Conservation (phyloP, 2,797 vertebrate genomes). For the Oreortyx pictus region DNA sequence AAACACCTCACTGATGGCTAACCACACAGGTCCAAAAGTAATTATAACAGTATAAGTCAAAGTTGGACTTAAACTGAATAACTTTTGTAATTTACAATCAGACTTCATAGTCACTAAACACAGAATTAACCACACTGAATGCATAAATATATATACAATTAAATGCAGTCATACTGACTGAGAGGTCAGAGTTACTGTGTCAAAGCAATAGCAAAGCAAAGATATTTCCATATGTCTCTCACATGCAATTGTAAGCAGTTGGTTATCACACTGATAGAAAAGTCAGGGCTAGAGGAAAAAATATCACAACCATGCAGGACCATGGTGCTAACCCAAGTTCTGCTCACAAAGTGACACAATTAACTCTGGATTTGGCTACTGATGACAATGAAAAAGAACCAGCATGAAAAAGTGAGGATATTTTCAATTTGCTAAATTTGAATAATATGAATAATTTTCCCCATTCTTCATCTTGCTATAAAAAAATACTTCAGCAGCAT, state of each 20-base stretch:
- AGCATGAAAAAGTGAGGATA: background rate
- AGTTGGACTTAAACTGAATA: background rate
- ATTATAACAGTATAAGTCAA: background rate
- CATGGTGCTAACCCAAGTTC: background rate
- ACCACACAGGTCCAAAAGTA: background rate
- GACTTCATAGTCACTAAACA: background rate
- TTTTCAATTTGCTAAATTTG: background rate
- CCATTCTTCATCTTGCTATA: background rate
- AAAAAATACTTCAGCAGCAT: background rate
- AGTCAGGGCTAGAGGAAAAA: background rate
- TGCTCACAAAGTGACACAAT: background rate
- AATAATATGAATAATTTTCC: background rate
- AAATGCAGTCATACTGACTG: background rate
- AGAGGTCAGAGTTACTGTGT: background rate
- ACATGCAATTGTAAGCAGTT: background rate
- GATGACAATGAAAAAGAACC: fast-evolving
- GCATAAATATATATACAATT: fast-evolving
- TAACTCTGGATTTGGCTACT: background rate
- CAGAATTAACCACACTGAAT: background rate
- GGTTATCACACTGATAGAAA: background rate
- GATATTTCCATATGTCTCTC: background rate
- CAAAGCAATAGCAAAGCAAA: background rate
- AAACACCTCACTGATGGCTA: background rate
- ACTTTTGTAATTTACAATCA: background rate
- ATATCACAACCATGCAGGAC: background rate